Percentiles rank a stretch among this genome's conserved stretches.
phyloP scores from a whole-genome alignment of 2,888 invertebrate genomes.

The Synergus laeviventris region DNA sequence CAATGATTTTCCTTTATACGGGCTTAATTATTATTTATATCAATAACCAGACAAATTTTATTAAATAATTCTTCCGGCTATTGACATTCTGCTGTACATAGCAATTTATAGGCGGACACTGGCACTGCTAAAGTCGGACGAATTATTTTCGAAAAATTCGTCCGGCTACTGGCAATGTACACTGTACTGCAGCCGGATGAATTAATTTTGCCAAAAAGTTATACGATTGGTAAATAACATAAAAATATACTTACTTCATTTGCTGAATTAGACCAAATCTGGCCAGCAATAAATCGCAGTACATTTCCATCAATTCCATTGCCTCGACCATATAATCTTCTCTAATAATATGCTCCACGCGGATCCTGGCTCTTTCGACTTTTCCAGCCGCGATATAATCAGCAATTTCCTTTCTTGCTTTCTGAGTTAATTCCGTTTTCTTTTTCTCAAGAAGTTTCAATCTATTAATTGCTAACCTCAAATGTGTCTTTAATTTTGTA shows the following conservation, averaged over 20 bases:
- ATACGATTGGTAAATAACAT: slow-evolving; percentile 6
- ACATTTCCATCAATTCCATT: slow-evolving; percentile 99
- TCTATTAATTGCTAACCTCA: slow-evolving; percentile 94
- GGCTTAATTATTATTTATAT: too few relatives aligned
- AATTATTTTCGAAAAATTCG: too few relatives aligned
- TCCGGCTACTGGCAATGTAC: too few relatives aligned
- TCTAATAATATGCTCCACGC: slow-evolving; percentile 98
- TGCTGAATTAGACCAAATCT: slow-evolving; percentile 97
- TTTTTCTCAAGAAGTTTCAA: slow-evolving; percentile 97
- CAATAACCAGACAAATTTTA: too few relatives aligned
- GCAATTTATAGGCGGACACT: too few relatives aligned
- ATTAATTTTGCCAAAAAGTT: too few relatives aligned
- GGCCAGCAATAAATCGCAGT: slow-evolving; percentile 96
- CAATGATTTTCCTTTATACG: too few relatives aligned
- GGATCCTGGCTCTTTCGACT: slow-evolving; percentile 93
- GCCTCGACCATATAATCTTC: slow-evolving; percentile 99
- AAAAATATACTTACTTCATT: slow-evolving; percentile 85
- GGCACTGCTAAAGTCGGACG: too few relatives aligned
- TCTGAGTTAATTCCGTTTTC: slow-evolving; percentile 97
- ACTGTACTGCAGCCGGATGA: too few relatives aligned
- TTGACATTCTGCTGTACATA: too few relatives aligned
- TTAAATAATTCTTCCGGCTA: too few relatives aligned
- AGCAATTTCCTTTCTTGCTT: slow-evolving; percentile 97
- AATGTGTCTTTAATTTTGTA: slow-evolving; percentile 96
- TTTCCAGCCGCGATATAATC: slow-evolving; percentile 94